Evolutionary conservation across 92 coral and sea anemone species (phyloP).

Genomic region (Montipora capitata): DNA sequence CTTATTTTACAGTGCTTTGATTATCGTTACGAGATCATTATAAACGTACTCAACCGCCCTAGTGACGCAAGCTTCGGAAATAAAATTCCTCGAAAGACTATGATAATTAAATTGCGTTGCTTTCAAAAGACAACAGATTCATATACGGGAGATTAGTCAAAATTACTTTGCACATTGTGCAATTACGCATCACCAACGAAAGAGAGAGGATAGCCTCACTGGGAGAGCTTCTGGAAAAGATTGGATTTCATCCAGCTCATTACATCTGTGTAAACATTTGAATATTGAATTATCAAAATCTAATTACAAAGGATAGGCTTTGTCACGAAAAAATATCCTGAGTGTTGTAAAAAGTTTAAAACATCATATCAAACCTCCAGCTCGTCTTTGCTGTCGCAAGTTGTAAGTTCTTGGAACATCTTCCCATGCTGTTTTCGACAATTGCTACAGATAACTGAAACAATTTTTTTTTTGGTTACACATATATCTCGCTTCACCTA

Average conservation of each 20-base stretch:
- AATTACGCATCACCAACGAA: background rate
- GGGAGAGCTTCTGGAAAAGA: background rate
- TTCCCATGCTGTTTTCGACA: background rate
- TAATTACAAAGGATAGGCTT: slow-evolving; percentile 1
- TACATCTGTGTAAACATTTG: slow-evolving; percentile 5
- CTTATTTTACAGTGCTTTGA: background rate
- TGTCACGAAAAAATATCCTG: slow-evolving; percentile 5
- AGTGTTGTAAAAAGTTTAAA: background rate
- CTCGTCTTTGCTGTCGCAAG: slow-evolving; percentile 12
- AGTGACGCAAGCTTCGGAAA: too few species aligned
- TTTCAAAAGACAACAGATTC: slow-evolving; percentile 1
- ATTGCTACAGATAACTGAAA: too few species aligned
- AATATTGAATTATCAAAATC: slow-evolving; percentile 8
- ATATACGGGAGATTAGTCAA: background rate
- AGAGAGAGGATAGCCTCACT: background rate
- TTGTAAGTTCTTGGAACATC: background rate
- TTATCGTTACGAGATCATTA: background rate
- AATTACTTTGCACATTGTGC: background rate
- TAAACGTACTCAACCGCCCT: background rate
- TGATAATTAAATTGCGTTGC: slow-evolving; percentile 9
- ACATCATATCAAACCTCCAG: slow-evolving; percentile 3
- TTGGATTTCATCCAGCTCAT: slow-evolving; percentile 3
- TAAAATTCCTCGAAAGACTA: background rate
- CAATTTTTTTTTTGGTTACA: too few species aligned
- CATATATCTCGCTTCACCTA: background rate